Percentiles rank a stretch among this genome's conserved stretches.
Conservation (phyloP, 2,797 vertebrate genomes). For the Coregonus ussuriensis region DNA sequence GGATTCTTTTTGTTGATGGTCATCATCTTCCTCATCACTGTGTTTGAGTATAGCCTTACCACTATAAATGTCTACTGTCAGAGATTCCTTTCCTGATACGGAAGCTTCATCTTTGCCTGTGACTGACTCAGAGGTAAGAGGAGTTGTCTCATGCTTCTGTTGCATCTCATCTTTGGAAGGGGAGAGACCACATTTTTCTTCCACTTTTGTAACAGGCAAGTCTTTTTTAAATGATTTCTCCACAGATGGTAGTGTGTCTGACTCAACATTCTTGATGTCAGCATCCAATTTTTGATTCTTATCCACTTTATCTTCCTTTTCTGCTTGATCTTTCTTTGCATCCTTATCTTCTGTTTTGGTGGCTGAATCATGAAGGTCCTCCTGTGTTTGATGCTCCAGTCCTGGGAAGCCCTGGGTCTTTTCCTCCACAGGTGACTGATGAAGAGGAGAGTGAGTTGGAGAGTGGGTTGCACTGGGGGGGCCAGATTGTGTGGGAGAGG, state of each 20-base stretch:
- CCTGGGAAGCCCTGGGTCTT: conserved; percentile 73
- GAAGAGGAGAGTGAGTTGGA: conserved; percentile 87
- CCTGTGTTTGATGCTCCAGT: conserved; percentile 51
- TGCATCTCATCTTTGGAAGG: conserved; percentile 48
- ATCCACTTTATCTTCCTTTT: conserved; percentile 40
- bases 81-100: conserved; percentile 40
- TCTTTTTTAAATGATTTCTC: conserved; percentile 54
- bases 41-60: conserved; percentile 28
- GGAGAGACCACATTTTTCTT: conserved; percentile 48
- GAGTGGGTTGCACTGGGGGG: conserved; percentile 88
- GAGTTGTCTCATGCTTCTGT: conserved; percentile 36
- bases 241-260: conserved; percentile 31
- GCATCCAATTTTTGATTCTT: conserved; percentile 27
- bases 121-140: conserved; percentile 30
- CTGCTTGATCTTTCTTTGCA: conserved; percentile 44
- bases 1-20: conserved; percentile 48
- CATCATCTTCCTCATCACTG: conserved; percentile 54
- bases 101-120: conserved; percentile 35
- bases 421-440: conserved; percentile 88
- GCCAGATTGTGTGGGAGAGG: conserved; percentile 89
- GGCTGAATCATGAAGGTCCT: conserved; percentile 23
- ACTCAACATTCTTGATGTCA: conserved; percentile 37
- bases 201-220: conserved; percentile 32
- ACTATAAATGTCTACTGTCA: conserved; percentile 23
- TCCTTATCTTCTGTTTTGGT: conserved; percentile 36